Conservation (phyloP, 2,113 vertebrate species). For the Tachuris rubrigastra region DNA sequence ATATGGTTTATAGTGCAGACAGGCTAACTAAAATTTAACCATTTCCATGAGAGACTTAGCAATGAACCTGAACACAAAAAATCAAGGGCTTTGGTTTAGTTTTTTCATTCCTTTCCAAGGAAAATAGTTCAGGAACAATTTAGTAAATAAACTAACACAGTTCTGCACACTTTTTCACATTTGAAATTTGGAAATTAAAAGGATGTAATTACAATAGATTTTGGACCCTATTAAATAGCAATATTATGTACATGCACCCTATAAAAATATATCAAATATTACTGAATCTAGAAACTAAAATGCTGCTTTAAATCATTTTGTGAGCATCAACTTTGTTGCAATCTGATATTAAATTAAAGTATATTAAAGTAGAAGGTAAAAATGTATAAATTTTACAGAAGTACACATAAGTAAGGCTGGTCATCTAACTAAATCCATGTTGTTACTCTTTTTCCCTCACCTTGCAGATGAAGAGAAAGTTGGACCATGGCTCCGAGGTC, state of each 20-base stretch:
- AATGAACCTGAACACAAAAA: background rate
- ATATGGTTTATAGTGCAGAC: background rate
- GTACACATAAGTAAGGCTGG: background rate
- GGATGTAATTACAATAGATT: background rate
- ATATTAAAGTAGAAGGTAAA: background rate
- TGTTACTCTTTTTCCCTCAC: slow-evolving; percentile 63
- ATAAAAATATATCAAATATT: background rate
- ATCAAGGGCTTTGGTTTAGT: background rate
- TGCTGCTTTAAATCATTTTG: background rate
- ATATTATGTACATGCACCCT: background rate
- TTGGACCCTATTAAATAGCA: background rate
- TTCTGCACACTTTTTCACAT: background rate
- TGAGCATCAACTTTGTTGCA: background rate
- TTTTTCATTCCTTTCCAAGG: background rate
- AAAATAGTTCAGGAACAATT: background rate
- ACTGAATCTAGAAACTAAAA: background rate
- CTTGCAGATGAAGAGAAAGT: slow-evolving; percentile 99
- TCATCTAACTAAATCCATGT: slow-evolving; percentile 27
- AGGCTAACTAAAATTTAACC: background rate
- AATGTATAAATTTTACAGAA: background rate
- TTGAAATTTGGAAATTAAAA: background rate
- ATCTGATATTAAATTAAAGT: background rate
- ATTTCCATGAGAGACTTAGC: background rate
- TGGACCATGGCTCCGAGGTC: slow-evolving; percentile 99
- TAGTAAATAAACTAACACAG: background rate